Evolutionary conservation across 2,888 invertebrate genomes (phyloP).

Genomic region (Pyrochroa serraticornis): DNA sequence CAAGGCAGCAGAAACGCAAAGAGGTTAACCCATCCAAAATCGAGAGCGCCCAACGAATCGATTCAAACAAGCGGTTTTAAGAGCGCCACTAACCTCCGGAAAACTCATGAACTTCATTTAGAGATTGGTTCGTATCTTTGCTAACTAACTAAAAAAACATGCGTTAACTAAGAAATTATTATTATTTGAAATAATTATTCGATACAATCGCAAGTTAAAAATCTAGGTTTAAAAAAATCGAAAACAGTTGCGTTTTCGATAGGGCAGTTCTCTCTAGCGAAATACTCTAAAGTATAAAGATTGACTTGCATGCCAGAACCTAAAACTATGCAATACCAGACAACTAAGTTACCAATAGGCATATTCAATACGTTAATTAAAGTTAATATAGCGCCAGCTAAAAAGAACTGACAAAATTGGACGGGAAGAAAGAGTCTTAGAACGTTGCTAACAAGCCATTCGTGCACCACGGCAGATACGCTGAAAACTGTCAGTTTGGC

Average conservation of each 20-base stretch:
- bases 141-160: too few species aligned
- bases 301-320: constrained; percentile 78
- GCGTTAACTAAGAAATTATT: not conserved
- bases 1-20: constrained; percentile 40
- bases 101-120: too few species aligned
- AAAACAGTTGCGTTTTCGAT: constrained; percentile 53
- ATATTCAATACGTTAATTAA: constrained; percentile 60
- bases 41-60: too few species aligned
- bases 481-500: constrained; percentile 72
- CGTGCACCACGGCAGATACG: constrained; percentile 85
- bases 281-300: constrained; percentile 84
- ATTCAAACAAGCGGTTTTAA: not conserved
- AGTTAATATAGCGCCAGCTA: constrained; percentile 66
- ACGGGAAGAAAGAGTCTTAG: constrained; percentile 88
- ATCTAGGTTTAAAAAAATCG: constrained; percentile 62
- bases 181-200: constrained; percentile 1
- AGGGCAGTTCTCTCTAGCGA: constrained; percentile 76
- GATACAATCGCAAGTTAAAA: constrained; percentile 53
- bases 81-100: too few species aligned
- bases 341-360: constrained; percentile 71
- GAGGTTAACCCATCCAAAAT: constrained; percentile 20
- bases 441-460: constrained; percentile 77
- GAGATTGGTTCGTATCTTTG: too few species aligned
- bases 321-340: constrained; percentile 79
- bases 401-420: constrained; percentile 76